These are phyloP conservation scores for Sebastes matsubarae DNA, from an alignment of 2,797 vertebrate species.

Conservation along the genomic window DNA sequence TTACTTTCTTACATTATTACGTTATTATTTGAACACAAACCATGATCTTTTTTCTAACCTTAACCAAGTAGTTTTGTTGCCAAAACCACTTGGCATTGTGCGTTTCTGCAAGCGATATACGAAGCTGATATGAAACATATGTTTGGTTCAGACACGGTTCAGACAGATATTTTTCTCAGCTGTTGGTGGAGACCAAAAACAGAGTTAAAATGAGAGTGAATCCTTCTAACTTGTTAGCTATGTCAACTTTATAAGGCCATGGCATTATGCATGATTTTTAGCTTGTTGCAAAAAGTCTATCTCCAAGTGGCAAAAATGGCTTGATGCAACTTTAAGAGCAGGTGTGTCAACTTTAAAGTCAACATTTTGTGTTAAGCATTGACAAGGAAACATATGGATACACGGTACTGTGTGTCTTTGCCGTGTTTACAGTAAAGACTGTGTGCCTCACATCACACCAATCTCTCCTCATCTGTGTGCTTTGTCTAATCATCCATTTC, in stretches of 20 bases:
- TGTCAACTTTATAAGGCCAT: background rate
- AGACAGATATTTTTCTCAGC: too few species aligned
- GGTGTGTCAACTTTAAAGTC: background rate
- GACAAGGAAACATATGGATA: background rate
- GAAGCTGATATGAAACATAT: too few species aligned
- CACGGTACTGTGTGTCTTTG: background rate
- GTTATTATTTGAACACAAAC: too few species aligned
- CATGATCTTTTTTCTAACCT: too few species aligned
- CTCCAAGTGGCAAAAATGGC: background rate
- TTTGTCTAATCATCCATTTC: slow-evolving; percentile 65
- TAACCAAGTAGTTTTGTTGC: too few species aligned
- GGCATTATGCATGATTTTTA: background rate
- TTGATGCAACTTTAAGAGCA: background rate
- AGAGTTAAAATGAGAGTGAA: too few species aligned
- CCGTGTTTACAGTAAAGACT: background rate
- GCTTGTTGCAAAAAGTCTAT: background rate
- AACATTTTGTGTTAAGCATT: background rate
- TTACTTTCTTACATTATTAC: too few species aligned
- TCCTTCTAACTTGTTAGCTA: background rate
- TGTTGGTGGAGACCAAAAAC: too few species aligned
- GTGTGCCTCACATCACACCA: background rate
- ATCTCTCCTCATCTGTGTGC: slow-evolving; percentile 55
- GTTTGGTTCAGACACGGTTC: too few species aligned
- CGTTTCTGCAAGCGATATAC: background rate
- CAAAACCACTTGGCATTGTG: too few species aligned